A percentile compares a stretch with the other conserved stretches of the same genome.
Conservation (phyloP, 1,140 invertebrate species). For the Drosophila pruinosa region DNA sequence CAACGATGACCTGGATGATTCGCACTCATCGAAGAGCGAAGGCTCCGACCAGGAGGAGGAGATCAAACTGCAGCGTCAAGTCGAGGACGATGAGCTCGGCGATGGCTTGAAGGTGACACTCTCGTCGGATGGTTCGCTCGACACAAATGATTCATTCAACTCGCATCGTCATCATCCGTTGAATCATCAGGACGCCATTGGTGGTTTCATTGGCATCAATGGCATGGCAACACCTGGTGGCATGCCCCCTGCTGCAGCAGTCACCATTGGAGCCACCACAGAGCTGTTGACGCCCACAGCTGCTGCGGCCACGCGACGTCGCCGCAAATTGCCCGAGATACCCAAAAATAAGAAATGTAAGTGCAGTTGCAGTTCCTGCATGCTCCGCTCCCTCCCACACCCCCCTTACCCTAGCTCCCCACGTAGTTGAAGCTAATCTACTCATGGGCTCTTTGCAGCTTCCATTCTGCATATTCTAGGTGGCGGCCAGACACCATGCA, state of each 20-base stretch:
- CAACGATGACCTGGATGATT: slow-evolving; percentile 86
- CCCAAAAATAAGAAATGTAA: slow-evolving; percentile 93
- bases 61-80: slow-evolving; percentile 54
- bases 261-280: slow-evolving; percentile 56
- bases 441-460: slow-evolving; percentile 78
- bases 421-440: slow-evolving; percentile 62
- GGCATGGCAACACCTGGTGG: slow-evolving; percentile 15
- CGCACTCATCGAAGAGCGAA: slow-evolving; percentile 90
- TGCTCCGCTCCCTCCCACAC: neutral
- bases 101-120: slow-evolving; percentile 79
- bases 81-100: slow-evolving; percentile 82
- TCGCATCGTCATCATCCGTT: slow-evolving; percentile 77
- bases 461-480: slow-evolving; percentile 82
- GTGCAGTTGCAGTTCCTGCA: slow-evolving; percentile 8
- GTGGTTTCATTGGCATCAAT: slow-evolving; percentile 71
- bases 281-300: slow-evolving; percentile 60
- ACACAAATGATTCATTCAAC: slow-evolving; percentile 77
- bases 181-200: slow-evolving; percentile 79
- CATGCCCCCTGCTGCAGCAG: slow-evolving; percentile 25
- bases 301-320: slow-evolving; percentile 84
- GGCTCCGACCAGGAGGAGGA: slow-evolving; percentile 82
- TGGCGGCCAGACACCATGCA: slow-evolving; percentile 56
- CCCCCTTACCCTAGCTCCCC: neutral
- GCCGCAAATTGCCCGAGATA: slow-evolving; percentile 93
- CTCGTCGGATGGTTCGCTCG: slow-evolving; percentile 68